Base-by-base conservation (phyloP, 2,888 invertebrate genomes). In the Platycheirus albimanus region DNA sequence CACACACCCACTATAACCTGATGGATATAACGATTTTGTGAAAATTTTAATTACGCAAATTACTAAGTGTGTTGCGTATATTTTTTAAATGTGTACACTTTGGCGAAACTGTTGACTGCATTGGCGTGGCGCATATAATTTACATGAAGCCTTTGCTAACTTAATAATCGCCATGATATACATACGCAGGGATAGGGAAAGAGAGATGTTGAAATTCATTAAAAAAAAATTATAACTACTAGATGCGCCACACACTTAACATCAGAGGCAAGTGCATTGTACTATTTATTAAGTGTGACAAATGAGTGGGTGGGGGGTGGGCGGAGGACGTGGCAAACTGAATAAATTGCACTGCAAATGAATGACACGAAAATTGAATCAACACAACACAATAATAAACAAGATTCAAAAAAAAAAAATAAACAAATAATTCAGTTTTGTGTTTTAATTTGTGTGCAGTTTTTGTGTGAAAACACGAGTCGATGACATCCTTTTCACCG, bases 11-110 rank as follows among this genome's bases (percentile, higher is more conserved):
- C 61, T 13, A 11, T 33, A 11, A 17, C 10, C 19, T 33, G 38
- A 17, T 49, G 38, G n/a, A 33, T 47, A 24, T 67, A 61, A 63
- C 71, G 69, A 83, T 83, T 83, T 78, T 76, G 78, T 83, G n/a
- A 77, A 74, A 78, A 78, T 83, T 83, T 83, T 83, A 83, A 83
- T 83, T 83, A 74, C 78, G 69, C 78, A 83, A 83, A 83, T 78
- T 83, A 78, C 83, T 51, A 69, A 83, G 64, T 45, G 63, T 30
- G 15, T 58, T 41, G 10, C n/a, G 13, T 54, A n/a, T 36, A 6
- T n/a, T n/a, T n/a, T n/a, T n/a, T n/a, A n/a, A n/a, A n/a, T 33
- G 4, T 0, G 28, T 54, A 33, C 7, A 7, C n/a, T n/a, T 13
- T 20, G 54, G 36, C 6, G 17, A 4, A 36, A 54, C 7, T 20